These are phyloP conservation scores for Myotis lucifugus DNA, from an alignment of 2,113 vertebrate species.

Conservation along the genomic window DNA sequence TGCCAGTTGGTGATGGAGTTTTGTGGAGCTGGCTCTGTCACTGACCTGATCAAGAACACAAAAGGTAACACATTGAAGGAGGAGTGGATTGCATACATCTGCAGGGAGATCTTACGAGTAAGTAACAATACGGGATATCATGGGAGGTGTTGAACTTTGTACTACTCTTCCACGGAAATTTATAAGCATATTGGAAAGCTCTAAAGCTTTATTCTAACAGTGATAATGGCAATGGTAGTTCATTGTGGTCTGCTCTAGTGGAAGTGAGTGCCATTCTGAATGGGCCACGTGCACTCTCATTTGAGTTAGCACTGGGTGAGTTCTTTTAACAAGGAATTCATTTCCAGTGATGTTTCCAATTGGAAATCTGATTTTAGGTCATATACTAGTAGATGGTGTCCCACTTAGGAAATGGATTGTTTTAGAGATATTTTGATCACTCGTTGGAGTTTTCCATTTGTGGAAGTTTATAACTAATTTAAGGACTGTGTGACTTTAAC, in stretches of 20 bases:
- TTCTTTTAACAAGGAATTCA: neutral
- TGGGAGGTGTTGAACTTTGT: neutral
- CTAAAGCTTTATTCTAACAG: neutral
- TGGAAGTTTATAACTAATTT: neutral
- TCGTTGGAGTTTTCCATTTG: neutral
- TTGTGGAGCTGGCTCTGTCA: conserved; percentile 97
- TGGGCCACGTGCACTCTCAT: neutral
- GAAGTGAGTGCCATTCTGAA: neutral
- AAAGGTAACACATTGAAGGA: conserved; percentile 99
- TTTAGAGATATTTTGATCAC: conserved; percentile 10
- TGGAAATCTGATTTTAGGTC: neutral
- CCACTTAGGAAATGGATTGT: neutral
- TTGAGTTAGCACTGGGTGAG: neutral
- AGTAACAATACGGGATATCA: neutral
- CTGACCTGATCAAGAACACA: conserved; percentile 99
- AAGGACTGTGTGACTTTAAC: neutral
- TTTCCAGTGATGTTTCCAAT: neutral
- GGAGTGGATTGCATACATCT: conserved; percentile 99
- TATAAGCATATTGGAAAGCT: neutral
- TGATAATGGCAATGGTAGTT: neutral
- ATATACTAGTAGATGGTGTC: neutral
- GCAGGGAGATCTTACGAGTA: conserved; percentile 98
- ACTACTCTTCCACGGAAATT: neutral
- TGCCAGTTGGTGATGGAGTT: conserved; percentile 99
- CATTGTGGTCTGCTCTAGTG: neutral